phyloP scores from a whole-genome alignment of 1,140 invertebrate species.

The Drosophila parvula region DNA sequence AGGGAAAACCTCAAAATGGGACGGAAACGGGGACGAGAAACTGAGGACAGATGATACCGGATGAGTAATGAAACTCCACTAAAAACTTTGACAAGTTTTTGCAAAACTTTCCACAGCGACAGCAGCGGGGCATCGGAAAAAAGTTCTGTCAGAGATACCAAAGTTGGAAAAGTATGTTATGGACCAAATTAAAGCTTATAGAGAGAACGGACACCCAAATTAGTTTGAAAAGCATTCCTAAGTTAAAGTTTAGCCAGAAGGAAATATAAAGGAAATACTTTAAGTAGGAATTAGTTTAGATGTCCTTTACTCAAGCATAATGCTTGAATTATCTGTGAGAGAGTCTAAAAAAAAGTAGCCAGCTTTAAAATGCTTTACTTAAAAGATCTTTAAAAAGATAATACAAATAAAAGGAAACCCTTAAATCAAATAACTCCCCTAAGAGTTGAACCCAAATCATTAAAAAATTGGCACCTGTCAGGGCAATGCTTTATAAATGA shows the following conservation, averaged over 20 bases:
- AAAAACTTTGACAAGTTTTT: slow-evolving; percentile 59
- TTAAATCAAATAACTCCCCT: background rate
- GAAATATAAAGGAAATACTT: slow-evolving; percentile 7
- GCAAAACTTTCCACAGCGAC: slow-evolving; percentile 35
- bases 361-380: too few species aligned
- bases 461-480: slow-evolving; percentile 50
- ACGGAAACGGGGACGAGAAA: slow-evolving; percentile 9
- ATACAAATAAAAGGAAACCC: background rate
- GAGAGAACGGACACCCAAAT: slow-evolving; percentile 10
- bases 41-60: slow-evolving; percentile 44
- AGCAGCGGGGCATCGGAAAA: slow-evolving; percentile 13
- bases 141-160: slow-evolving; percentile 34
- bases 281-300: background rate
- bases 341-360: background rate
- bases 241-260: slow-evolving; percentile 9
- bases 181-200: slow-evolving; percentile 21
- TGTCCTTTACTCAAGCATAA: background rate
- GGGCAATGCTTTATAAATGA: slow-evolving; percentile 39
- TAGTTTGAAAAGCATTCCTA: slow-evolving; percentile 26
- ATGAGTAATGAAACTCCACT: slow-evolving; percentile 64
- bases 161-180: slow-evolving; percentile 55
- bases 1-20: slow-evolving; percentile 37
- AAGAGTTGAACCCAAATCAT: slow-evolving; percentile 20
- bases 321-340: background rate
- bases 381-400: background rate